Evolutionary conservation across 1,140 invertebrate species (phyloP), one percentile per base, ranked within the genome.

Genomic region (Polypedilum pembai): DNA sequence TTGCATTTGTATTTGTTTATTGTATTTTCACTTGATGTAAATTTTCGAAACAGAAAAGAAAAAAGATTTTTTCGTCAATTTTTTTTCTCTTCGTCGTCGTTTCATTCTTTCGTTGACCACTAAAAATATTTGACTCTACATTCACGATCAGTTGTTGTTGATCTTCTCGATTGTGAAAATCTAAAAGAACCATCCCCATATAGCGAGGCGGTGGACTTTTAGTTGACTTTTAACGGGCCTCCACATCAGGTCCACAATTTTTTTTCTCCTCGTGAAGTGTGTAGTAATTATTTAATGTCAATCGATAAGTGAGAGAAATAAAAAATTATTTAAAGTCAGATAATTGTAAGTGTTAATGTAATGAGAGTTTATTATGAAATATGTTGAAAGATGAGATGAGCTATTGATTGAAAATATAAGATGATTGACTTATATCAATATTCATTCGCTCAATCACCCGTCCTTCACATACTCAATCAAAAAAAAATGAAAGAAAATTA

Each of bases 11-110:
- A 69, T 69, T 69, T 69, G 65, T 69, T 69, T 69, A 69, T 69
- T 69, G 65, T 69, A 69, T 69, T 69, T 69, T 69, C 17, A 69
- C 65, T 69, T 69, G 65, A 69, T 69, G 65, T 69, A 69, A 69
- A 33, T 33, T 33, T 33, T n/a, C n/a, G n/a, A n/a, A n/a, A n/a
- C n/a, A n/a, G 18, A 66, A 66, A 66, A 65, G 15, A 65, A 65
- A 65, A 45, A 45, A 45, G 8, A 10, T 45, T 41, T 66, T 66
- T 66, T 69, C 65, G 65, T 69, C 65, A 21, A 56, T 56, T 69
- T 69, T 69, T 33, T 33, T 33, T 33, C 24, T 33, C 24, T 33
- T 69, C 65, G 17, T 69, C 65, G 65, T 69, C 65, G 45, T 69
- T 69, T 69, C 65, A 69, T 69, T 69, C 65, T 21, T 69, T 69